phyloP scores from a whole-genome alignment of 2,888 invertebrate species.

The Sphecodes monilicornis region DNA sequence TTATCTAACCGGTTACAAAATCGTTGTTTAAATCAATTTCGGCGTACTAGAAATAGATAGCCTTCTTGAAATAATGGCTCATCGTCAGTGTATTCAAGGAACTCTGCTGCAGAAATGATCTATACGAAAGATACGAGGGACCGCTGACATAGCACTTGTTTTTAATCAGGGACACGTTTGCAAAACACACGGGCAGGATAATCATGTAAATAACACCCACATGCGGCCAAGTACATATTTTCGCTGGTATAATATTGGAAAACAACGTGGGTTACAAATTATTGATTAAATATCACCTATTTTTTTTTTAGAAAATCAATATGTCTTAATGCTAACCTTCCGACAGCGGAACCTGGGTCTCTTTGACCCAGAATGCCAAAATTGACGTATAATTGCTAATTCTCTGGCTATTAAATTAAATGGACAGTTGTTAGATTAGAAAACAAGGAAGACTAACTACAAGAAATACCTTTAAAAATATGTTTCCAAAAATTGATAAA shows the following conservation, averaged over 20 bases:
- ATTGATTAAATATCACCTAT: neutral
- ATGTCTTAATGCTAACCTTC: no score
- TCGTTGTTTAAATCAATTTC: neutral
- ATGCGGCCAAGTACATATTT: neutral
- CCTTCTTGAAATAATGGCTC: conserved; percentile 3
- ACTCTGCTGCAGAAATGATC: neutral
- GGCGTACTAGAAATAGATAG: neutral
- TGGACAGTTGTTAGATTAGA: no score
- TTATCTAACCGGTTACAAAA: neutral
- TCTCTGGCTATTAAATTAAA: no score
- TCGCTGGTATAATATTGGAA: neutral
- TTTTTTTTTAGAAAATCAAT: no score
- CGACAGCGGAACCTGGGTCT: no score
- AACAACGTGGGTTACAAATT: neutral
- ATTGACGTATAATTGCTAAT: no score
- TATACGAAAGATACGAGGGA: neutral
- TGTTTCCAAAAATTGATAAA: no score
- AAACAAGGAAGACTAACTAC: no score
- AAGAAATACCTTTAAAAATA: no score
- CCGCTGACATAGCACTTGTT: neutral
- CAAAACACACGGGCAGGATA: neutral
- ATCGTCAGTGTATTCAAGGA: neutral
- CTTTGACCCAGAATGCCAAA: no score
- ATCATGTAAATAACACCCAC: neutral
- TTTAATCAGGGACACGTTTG: conserved; percentile 3